phyloP scores from a whole-genome alignment of 2,797 vertebrate species.

The Silurus aristotelis region DNA sequence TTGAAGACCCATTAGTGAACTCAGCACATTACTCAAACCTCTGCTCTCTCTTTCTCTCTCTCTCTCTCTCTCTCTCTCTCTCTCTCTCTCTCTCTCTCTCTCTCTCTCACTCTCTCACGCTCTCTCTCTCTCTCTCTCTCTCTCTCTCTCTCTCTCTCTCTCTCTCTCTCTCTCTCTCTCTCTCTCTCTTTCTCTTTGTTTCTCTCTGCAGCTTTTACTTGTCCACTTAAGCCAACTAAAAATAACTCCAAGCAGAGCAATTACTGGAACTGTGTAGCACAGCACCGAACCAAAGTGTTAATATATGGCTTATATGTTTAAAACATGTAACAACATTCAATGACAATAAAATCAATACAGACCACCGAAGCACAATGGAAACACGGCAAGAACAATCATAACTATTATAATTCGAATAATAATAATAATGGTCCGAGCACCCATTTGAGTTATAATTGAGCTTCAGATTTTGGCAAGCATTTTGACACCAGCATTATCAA shows the following conservation, averaged over 20 bases:
- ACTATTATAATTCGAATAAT: neutral
- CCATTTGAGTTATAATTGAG: no score
- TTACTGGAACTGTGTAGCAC: conserved; percentile 59
- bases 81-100: neutral
- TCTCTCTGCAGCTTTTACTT: conserved; percentile 50
- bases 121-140: neutral
- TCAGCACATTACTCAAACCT: conserved; percentile 38
- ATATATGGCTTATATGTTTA: conserved; percentile 41
- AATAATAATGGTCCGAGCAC: neutral
- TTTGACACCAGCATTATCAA: neutral
- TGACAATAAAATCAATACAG: conserved; percentile 35
- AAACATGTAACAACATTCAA: neutral
- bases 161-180: neutral
- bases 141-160: neutral
- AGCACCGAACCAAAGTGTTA: conserved; percentile 45
- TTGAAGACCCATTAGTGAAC: conserved; percentile 41
- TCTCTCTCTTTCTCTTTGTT: neutral
- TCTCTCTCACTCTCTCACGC: neutral
- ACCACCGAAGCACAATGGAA: neutral
- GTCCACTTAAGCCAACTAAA: conserved; percentile 58
- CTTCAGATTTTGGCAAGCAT: neutral
- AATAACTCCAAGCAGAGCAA: conserved; percentile 58
- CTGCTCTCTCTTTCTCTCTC: neutral
- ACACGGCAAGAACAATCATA: conserved; percentile 28
- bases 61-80: neutral